Conservation (phyloP, 92 coral and sea anemone species). For the Actinernus sp. region DNA sequence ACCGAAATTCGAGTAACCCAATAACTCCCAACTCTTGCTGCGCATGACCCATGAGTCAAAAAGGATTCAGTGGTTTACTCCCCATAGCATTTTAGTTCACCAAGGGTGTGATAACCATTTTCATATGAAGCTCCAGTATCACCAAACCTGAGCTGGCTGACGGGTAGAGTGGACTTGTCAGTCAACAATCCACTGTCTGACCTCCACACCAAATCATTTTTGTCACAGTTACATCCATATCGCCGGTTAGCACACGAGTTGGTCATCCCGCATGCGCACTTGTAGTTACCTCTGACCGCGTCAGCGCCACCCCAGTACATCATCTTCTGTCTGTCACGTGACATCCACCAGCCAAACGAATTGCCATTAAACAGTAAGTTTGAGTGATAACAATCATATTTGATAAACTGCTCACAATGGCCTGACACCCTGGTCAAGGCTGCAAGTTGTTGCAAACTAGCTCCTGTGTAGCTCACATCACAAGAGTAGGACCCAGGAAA, state of each 20-base stretch:
- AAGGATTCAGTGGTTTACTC: no score
- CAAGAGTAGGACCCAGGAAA: not conserved
- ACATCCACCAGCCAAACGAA: not conserved
- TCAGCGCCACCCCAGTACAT: not conserved
- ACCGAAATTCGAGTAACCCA: no score
- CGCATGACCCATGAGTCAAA: no score
- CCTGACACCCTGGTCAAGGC: no score
- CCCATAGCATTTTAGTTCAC: conserved; percentile 1
- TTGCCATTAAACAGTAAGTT: not conserved
- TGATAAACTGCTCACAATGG: no score
- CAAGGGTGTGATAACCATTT: conserved; percentile 1
- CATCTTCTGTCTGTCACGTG: not conserved
- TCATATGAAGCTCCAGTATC: not conserved
- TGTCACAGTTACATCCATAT: conserved; percentile 6
- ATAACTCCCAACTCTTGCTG: no score
- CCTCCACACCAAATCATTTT: not conserved
- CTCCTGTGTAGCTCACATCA: not conserved
- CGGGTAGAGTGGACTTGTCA: not conserved
- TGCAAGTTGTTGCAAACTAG: not conserved
- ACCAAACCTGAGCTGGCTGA: not conserved
- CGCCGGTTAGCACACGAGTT: no score
- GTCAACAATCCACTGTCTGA: conserved; percentile 2
- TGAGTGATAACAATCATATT: no score
- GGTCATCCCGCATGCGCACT: conserved; percentile 1
- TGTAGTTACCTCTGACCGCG: not conserved